These are phyloP conservation scores for Drosophila crucigera DNA, from an alignment of 2,888 invertebrate genomes.

Conservation along the genomic window DNA sequence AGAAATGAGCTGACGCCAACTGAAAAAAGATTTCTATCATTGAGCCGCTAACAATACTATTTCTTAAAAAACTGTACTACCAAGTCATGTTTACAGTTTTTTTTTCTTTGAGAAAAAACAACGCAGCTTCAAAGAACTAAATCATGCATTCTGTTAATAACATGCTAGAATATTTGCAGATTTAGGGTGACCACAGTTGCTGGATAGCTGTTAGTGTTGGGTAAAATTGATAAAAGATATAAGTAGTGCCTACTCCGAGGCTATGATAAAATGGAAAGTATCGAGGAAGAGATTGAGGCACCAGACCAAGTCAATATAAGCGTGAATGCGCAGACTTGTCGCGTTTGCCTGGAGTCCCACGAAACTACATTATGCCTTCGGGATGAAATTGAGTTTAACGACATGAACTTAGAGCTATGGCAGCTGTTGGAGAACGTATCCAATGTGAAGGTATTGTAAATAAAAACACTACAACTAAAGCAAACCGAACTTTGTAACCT, in stretches of 20 bases:
- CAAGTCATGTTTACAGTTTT: background rate
- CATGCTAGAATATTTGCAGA: background rate
- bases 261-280: slow-evolving; percentile 39
- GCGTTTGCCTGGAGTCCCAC: slow-evolving; percentile 73
- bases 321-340: slow-evolving; percentile 60
- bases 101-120: background rate
- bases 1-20: background rate
- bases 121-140: background rate
- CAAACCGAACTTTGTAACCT: background rate
- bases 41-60: background rate
- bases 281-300: slow-evolving; percentile 4
- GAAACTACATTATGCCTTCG: slow-evolving; percentile 70
- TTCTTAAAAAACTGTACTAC: background rate
- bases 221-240: background rate
- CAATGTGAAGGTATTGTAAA: slow-evolving; percentile 67
- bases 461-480: background rate
- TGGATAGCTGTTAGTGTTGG: background rate
- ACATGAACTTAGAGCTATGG: slow-evolving; percentile 65
- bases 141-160: background rate
- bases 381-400: slow-evolving; percentile 76
- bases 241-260: slow-evolving; percentile 2
- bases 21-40: background rate
- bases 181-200: slow-evolving; percentile 4
- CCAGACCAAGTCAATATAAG: background rate
- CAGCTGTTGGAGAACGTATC: slow-evolving; percentile 73